Conservation (phyloP, 2,888 invertebrate species). For the Argyresthia albistria region DNA sequence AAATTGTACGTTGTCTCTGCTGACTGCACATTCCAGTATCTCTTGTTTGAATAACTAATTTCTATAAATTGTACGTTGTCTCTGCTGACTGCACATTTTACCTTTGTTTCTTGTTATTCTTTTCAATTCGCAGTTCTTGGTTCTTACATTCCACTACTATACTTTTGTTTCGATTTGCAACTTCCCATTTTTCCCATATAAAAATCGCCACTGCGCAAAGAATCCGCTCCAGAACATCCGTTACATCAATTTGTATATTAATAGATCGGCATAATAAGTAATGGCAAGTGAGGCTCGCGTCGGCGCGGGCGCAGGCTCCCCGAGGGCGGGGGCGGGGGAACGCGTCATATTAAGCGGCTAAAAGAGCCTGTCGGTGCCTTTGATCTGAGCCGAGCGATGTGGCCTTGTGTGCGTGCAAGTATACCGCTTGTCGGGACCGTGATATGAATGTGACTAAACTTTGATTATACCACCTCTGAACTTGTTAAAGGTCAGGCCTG, state of each 20-base stretch:
- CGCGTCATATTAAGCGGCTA: slow-evolving; percentile 72
- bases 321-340: slow-evolving; percentile 31
- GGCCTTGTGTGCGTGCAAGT: slow-evolving; percentile 26
- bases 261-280: slow-evolving; percentile 64
- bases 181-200: not conserved
- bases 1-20: not conserved
- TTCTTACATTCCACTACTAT: too few relatives aligned
- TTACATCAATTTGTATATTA: slow-evolving; percentile 68
- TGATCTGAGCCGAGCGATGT: slow-evolving; percentile 49
- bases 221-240: slow-evolving; percentile 28
- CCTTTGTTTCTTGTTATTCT: not conserved
- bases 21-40: not conserved
- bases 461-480: slow-evolving; percentile 58
- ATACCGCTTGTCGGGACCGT: slow-evolving; percentile 60
- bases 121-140: too few relatives aligned
- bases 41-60: not conserved
- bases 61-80: not conserved
- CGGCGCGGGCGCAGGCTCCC: slow-evolving; percentile 34
- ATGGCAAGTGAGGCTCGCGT: slow-evolving; percentile 49
- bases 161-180: not conserved
- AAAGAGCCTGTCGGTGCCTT: slow-evolving; percentile 72
- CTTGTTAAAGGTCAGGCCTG: slow-evolving; percentile 54
- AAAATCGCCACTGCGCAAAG: not conserved
- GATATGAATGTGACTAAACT: slow-evolving; percentile 71
- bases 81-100: too few relatives aligned